Percentiles rank a stretch among this genome's conserved stretches.
These are phyloP conservation scores for Chionomys nivalis DNA, from an alignment of 2,113 vertebrate species.

Conservation along the genomic window DNA sequence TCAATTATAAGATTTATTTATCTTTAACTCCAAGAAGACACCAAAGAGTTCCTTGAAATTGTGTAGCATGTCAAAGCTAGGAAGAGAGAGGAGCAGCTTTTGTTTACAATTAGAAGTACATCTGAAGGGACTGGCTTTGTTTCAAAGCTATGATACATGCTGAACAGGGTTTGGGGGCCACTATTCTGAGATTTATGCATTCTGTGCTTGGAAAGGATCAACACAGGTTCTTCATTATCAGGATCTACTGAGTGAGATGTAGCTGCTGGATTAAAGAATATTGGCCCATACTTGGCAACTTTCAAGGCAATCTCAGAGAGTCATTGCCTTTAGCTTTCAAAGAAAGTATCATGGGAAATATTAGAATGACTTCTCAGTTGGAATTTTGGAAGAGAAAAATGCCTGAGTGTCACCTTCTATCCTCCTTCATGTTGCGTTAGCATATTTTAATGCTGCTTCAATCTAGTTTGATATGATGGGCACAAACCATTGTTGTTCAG, in stretches of 20 bases:
- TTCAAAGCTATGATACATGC: slow-evolving; percentile 41
- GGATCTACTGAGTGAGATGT: background rate
- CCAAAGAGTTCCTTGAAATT: slow-evolving; percentile 40
- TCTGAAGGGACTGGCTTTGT: slow-evolving; percentile 37
- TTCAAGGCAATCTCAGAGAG: slow-evolving; percentile 12
- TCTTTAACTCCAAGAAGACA: slow-evolving; percentile 38
- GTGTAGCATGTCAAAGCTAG: slow-evolving; percentile 31
- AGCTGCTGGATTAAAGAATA: slow-evolving; percentile 18
- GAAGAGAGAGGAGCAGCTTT: slow-evolving; percentile 2
- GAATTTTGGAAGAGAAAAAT: background rate
- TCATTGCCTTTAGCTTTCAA: background rate
- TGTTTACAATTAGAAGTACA: slow-evolving; percentile 54
- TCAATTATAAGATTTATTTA: background rate
- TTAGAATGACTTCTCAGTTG: background rate
- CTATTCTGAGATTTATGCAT: slow-evolving; percentile 8
- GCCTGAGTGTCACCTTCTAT: background rate
- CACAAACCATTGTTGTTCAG: slow-evolving; percentile 19
- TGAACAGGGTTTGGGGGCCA: background rate
- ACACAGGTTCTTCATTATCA: slow-evolving; percentile 12
- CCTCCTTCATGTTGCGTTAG: background rate
- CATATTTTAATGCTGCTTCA: slow-evolving; percentile 7
- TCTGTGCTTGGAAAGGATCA: background rate
- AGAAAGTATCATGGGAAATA: background rate
- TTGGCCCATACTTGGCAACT: background rate
- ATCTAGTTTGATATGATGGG: slow-evolving; percentile 8